Conservation (phyloP, 2,888 invertebrate species). For the Cheilosia impressa region DNA sequence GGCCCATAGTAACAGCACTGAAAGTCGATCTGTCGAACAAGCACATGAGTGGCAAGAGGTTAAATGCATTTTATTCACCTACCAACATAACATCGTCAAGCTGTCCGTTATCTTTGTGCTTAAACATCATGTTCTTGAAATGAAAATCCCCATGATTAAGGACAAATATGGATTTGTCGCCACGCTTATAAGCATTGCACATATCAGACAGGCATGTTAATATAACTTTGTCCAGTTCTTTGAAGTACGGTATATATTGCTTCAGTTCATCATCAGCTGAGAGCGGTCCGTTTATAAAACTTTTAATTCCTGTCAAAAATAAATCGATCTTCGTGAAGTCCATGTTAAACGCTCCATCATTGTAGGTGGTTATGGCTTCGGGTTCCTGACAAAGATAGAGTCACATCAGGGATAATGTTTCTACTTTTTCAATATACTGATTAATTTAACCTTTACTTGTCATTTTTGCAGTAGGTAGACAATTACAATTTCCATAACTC, state of each 20-base stretch:
- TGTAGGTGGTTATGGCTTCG: constrained; percentile 30
- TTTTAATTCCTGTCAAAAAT: constrained; percentile 22
- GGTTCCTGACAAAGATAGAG: constrained; percentile 10
- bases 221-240: constrained; percentile 60
- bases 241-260: constrained; percentile 75
- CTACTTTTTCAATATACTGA: too few relatives aligned
- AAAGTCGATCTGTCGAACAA: constrained; percentile 76
- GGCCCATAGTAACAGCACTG: constrained; percentile 78
- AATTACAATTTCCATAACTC: too few relatives aligned
- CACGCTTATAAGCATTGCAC: constrained; percentile 72
- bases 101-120: constrained; percentile 39
- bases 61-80: neutral
- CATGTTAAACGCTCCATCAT: constrained; percentile 26
- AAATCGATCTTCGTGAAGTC: constrained; percentile 31
- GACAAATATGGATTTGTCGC: constrained; percentile 48
- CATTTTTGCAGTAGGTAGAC: too few relatives aligned
- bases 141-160: constrained; percentile 80
- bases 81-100: constrained; percentile 75
- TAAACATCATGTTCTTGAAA: constrained; percentile 79
- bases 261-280: constrained; percentile 51
- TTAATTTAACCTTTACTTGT: too few relatives aligned
- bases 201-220: constrained; percentile 33
- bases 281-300: constrained; percentile 18
- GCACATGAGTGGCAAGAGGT: neutral
- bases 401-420: too few relatives aligned